phyloP scores from a whole-genome alignment of 1,140 invertebrate species.

The Manduca sexta region DNA sequence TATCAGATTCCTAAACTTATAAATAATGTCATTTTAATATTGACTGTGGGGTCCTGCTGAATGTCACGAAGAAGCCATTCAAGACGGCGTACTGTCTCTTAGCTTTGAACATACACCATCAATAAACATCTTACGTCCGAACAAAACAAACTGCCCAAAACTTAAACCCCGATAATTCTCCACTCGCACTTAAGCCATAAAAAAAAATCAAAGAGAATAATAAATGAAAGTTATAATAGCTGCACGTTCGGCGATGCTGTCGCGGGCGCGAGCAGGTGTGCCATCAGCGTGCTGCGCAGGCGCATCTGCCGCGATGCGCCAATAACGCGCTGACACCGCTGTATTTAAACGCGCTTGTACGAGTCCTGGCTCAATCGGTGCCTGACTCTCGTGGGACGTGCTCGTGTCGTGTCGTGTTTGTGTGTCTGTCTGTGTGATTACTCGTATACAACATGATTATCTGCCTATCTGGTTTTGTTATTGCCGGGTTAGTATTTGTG shows the following conservation, averaged over 20 bases:
- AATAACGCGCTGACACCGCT: slow-evolving; percentile 10
- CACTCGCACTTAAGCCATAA: too few species aligned
- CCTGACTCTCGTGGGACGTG: background rate
- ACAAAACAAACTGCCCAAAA: too few species aligned
- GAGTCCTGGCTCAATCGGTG: background rate
- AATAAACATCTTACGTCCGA: too few species aligned
- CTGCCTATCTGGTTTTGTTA: slow-evolving; percentile 69
- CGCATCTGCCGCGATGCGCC: slow-evolving; percentile 15
- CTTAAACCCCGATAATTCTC: too few species aligned
- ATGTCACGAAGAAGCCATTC: too few species aligned
- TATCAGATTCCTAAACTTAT: too few species aligned
- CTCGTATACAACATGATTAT: slow-evolving; percentile 68
- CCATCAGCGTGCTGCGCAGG: slow-evolving; percentile 9
- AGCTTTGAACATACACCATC: too few species aligned
- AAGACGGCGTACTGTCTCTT: too few species aligned
- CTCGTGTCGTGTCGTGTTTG: slow-evolving; percentile 6
- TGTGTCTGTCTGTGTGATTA: background rate
- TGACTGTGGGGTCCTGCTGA: too few species aligned
- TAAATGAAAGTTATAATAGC: background rate
- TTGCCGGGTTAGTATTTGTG: slow-evolving; percentile 53
- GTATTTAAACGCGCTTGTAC: slow-evolving; percentile 13
- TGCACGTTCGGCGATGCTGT: background rate
- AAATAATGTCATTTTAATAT: too few species aligned
- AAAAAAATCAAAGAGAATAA: background rate
- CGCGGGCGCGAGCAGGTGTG: slow-evolving; percentile 18